A percentile compares a stretch with the other conserved stretches of the same genome.
These are phyloP conservation scores for Thalpophila matura DNA, from an alignment of 2,888 invertebrate genomes.

Conservation along the genomic window DNA sequence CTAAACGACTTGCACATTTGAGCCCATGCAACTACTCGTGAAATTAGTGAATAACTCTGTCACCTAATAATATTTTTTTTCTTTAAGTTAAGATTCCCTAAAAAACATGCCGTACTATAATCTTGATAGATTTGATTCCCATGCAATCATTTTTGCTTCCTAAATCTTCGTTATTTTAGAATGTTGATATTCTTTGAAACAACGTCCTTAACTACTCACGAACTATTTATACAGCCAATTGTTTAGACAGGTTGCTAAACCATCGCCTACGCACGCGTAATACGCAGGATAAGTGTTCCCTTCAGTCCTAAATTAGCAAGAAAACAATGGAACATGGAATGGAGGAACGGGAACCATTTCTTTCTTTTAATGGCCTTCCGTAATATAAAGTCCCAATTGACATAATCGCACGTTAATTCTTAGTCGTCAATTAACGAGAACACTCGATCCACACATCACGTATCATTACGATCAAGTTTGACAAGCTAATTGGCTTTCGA, in stretches of 20 bases:
- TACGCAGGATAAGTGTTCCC: conserved; percentile 62
- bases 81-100: too few species aligned
- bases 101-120: too few species aligned
- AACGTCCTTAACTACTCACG: conserved; percentile 41
- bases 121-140: background rate
- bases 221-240: conserved; percentile 62
- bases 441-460: conserved; percentile 54
- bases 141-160: background rate
- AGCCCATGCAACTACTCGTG: too few species aligned
- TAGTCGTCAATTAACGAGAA: conserved; percentile 63
- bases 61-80: too few species aligned
- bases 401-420: conserved; percentile 47
- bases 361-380: conserved; percentile 46
- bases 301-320: conserved; percentile 64
- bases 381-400: conserved; percentile 36
- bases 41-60: too few species aligned
- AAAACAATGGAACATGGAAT: conserved; percentile 63
- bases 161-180: conserved; percentile 21
- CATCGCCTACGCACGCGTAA: conserved; percentile 62
- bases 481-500: conserved; percentile 69
- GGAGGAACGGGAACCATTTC: conserved; percentile 36
- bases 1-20: background rate
- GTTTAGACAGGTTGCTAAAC: conserved; percentile 61
- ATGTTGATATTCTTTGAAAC: conserved; percentile 35
- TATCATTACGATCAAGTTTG: conserved; percentile 67